Evolutionary conservation across 2,113 vertebrate genomes (phyloP).

Genomic region (Rhipidura dahli): DNA sequence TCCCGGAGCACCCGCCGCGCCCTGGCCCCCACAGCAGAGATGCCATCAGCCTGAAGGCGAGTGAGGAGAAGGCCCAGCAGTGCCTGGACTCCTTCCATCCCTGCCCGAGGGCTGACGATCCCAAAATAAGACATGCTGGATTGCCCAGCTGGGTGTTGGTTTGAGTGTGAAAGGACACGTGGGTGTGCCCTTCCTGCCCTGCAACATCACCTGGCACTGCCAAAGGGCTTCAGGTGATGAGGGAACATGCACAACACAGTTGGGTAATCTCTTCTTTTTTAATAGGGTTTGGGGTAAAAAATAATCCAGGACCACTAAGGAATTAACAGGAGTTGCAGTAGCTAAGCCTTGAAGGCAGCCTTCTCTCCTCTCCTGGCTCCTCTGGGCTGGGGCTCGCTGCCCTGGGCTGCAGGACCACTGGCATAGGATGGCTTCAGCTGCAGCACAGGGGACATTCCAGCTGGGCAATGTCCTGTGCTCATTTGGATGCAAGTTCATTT

Average conservation of each 20-base stretch:
- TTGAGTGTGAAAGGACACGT: fast-evolving
- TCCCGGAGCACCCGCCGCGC: fast-evolving
- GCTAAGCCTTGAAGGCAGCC: neutral
- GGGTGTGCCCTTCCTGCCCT: neutral
- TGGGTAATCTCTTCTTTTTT: neutral
- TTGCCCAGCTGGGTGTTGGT: fast-evolving
- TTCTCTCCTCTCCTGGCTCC: neutral
- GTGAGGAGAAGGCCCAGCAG: neutral
- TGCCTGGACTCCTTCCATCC: neutral
- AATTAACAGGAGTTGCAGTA: neutral
- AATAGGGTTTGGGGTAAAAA: neutral
- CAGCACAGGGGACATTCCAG: neutral
- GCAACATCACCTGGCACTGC: neutral
- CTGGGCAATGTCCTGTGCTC: neutral
- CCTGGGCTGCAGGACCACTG: fast-evolving
- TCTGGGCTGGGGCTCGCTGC: fast-evolving
- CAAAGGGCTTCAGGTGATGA: neutral
- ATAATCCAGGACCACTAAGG: neutral
- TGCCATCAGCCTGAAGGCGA: neutral
- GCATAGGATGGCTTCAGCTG: neutral
- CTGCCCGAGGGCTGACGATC: fast-evolving
- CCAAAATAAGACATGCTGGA: neutral
- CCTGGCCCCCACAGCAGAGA: neutral
- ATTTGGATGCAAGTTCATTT: neutral
- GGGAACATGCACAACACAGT: fast-evolving